Percentiles rank a stretch among this genome's conserved stretches.
These are phyloP conservation scores for Aporrectodea caliginosa DNA, from an alignment of 1,140 invertebrate species.

Conservation along the genomic window DNA sequence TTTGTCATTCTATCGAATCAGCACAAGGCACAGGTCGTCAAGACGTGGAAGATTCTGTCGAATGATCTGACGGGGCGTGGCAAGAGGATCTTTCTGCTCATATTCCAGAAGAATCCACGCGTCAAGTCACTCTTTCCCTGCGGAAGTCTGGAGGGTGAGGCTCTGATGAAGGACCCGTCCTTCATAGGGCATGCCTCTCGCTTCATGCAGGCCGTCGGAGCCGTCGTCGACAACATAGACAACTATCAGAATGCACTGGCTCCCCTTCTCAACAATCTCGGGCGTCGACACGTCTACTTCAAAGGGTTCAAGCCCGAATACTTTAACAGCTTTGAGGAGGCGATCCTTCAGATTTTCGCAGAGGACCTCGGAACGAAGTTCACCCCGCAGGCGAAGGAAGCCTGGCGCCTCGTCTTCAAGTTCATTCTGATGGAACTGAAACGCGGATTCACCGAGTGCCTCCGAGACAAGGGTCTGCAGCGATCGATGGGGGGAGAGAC, in stretches of 20 bases:
- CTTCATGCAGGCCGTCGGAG: constrained; percentile 44
- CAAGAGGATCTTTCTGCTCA: constrained; percentile 36
- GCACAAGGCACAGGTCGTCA: constrained; percentile 36
- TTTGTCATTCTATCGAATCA: constrained; percentile 23
- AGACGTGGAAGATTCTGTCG: constrained; percentile 38
- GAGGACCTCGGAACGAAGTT: constrained; percentile 37
- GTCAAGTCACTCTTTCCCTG: constrained; percentile 41
- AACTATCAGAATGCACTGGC: constrained; percentile 34
- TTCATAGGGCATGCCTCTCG: constrained; percentile 42
- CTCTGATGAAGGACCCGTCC: constrained; percentile 32
- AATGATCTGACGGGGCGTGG: constrained; percentile 36
- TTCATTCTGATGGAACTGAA: constrained; percentile 40
- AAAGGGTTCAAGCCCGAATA: constrained; percentile 39
- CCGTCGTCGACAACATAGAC: constrained; percentile 42
- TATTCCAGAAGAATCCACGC: constrained; percentile 39
- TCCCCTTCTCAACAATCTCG: constrained; percentile 37
- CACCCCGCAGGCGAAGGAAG: constrained; percentile 22
- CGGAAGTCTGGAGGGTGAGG: constrained; percentile 33
- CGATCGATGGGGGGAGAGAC: background rate
- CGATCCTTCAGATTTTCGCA: constrained; percentile 37
- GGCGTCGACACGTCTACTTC: constrained; percentile 39
- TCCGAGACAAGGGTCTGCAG: constrained; percentile 12
- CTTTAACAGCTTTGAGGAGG: constrained; percentile 39
- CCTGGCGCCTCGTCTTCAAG: constrained; percentile 38
- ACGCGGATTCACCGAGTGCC: constrained; percentile 32